These are phyloP conservation scores for Petaurus breviceps DNA, from an alignment of 2,113 vertebrate genomes.

Conservation along the genomic window DNA sequence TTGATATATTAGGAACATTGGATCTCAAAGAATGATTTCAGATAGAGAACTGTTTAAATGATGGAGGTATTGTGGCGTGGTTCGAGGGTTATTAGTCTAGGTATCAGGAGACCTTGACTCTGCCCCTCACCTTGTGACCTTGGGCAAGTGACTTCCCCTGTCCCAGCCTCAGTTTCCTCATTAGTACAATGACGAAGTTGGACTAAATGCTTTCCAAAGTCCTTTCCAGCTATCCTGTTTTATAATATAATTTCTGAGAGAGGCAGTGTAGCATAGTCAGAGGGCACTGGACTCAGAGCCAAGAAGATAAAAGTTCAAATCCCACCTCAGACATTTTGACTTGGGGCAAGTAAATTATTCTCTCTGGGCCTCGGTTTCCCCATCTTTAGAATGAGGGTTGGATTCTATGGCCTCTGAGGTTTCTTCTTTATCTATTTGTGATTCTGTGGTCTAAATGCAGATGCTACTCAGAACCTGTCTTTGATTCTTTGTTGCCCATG, in stretches of 20 bases:
- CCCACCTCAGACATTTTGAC: neutral
- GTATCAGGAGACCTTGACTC: neutral
- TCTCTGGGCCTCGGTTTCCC: neutral
- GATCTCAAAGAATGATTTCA: constrained; percentile 48
- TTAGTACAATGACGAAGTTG: neutral
- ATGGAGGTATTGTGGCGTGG: neutral
- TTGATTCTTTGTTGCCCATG: constrained; percentile 43
- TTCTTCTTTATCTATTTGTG: neutral
- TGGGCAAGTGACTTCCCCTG: neutral
- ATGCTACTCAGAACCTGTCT: constrained; percentile 44
- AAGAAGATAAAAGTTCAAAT: neutral
- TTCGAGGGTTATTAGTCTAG: neutral
- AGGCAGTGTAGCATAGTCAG: neutral
- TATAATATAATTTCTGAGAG: neutral
- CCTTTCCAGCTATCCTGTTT: neutral
- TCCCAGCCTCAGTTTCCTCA: neutral
- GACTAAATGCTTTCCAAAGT: neutral
- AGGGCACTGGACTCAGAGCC: neutral
- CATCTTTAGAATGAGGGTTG: neutral
- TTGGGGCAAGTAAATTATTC: neutral
- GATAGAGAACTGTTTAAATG: constrained; percentile 3
- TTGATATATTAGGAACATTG: constrained; percentile 71
- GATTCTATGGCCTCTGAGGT: neutral
- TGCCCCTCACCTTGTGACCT: neutral
- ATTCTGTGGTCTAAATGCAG: constrained; percentile 4